A percentile compares a stretch with the other conserved stretches of the same genome.
phyloP scores from a whole-genome alignment of 2,888 invertebrate genomes.

The Pasiphila rectangulata region DNA sequence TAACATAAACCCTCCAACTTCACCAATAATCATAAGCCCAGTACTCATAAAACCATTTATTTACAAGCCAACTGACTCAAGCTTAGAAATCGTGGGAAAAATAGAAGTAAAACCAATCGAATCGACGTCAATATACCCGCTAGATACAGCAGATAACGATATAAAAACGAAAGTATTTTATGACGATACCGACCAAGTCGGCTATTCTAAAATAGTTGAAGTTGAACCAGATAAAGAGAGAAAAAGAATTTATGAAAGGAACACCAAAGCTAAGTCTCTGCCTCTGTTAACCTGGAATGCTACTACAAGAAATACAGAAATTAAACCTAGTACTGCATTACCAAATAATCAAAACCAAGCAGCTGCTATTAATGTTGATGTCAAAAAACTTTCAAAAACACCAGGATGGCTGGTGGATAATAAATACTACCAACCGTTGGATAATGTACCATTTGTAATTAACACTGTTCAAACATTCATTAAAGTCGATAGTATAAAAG shows the following conservation, averaged over 20 bases:
- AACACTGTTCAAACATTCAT: slow-evolving; percentile 49
- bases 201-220: slow-evolving; percentile 33
- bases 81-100: slow-evolving; percentile 22
- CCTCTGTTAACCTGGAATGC: slow-evolving; percentile 54
- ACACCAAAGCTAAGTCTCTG: slow-evolving; percentile 53
- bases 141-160: slow-evolving; percentile 36
- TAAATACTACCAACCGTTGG: slow-evolving; percentile 67
- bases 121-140: slow-evolving; percentile 21
- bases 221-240: slow-evolving; percentile 27
- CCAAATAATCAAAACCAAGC: slow-evolving; percentile 34
- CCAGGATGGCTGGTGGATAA: slow-evolving; percentile 66
- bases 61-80: slow-evolving; percentile 3
- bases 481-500: slow-evolving; percentile 31
- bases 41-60: slow-evolving; percentile 52
- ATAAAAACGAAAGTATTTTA: slow-evolving; percentile 57
- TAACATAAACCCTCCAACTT: slow-evolving; percentile 39
- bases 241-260: slow-evolving; percentile 59
- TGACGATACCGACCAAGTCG: slow-evolving; percentile 65
- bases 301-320: slow-evolving; percentile 43
- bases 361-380: slow-evolving; percentile 38
- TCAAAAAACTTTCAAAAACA: slow-evolving; percentile 56
- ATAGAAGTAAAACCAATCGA: slow-evolving; percentile 31
- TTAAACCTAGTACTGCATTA: slow-evolving; percentile 39
- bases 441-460: slow-evolving; percentile 62
- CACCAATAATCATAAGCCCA: slow-evolving; percentile 66